phyloP scores from a whole-genome alignment of 2,113 vertebrate genomes.

The Larimichthys crocea region DNA sequence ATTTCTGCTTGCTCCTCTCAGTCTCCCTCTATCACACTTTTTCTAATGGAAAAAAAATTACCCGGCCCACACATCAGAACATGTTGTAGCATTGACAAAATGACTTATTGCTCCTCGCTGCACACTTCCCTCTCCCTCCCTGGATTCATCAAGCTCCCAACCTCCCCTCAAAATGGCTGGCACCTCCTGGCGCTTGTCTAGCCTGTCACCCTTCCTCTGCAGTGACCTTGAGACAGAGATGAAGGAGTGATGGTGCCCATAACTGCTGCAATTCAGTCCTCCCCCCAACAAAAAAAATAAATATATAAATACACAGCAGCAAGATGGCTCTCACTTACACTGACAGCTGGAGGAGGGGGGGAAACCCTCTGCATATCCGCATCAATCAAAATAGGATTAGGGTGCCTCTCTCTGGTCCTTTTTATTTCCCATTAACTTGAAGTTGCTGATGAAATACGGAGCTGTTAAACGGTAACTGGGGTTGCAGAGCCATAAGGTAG shows the following conservation, averaged over 20 bases:
- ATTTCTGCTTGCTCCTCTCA: constrained; percentile 58
- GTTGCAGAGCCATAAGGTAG: constrained; percentile 9
- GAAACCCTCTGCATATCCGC: constrained; percentile 54
- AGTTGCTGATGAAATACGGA: constrained; percentile 69
- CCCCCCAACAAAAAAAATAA: not conserved
- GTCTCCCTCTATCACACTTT: constrained; percentile 63
- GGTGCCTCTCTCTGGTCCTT: constrained; percentile 63
- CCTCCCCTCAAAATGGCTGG: constrained; percentile 70
- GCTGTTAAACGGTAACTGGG: constrained; percentile 47
- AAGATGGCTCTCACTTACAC: constrained; percentile 53
- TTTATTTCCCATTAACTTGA: constrained; percentile 70
- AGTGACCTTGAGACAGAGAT: constrained; percentile 78
- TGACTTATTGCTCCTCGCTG: constrained; percentile 69
- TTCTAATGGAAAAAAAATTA: constrained; percentile 57
- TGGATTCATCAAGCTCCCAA: constrained; percentile 66
- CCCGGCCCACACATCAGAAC: constrained; percentile 65
- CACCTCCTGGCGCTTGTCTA: constrained; percentile 66
- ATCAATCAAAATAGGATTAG: constrained; percentile 79
- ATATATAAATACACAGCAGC: constrained; percentile 16
- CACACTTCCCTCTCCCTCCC: constrained; percentile 59
- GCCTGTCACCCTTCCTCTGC: constrained; percentile 72
- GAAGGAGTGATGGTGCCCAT: constrained; percentile 63
- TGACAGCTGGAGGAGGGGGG: constrained; percentile 45
- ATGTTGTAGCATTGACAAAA: constrained; percentile 72
- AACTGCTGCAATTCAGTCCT: constrained; percentile 51